phyloP scores from a whole-genome alignment of 2,888 invertebrate species.

The Cryptosula pallasiana region DNA sequence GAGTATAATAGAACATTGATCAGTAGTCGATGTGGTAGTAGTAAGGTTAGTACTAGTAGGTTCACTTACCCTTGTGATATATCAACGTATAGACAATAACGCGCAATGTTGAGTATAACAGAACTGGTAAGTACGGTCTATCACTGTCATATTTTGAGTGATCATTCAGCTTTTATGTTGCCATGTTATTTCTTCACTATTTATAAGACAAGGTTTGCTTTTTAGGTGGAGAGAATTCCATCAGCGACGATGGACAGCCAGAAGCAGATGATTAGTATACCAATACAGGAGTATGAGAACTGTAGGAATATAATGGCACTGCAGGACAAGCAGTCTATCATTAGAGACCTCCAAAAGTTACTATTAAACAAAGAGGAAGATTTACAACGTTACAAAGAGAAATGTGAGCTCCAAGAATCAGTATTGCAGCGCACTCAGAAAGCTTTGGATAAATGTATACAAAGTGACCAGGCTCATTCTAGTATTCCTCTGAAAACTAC shows the following conservation, averaged over 20 bases:
- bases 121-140: conserved; percentile 12
- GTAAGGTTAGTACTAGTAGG: no score
- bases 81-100: no score
- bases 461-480: neutral
- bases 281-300: conserved; percentile 17
- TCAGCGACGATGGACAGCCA: neutral
- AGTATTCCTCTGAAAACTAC: neutral
- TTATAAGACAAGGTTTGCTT: neutral
- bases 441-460: conserved; percentile 14
- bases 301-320: neutral
- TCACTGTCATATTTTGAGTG: neutral
- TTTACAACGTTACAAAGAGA: conserved; percentile 8
- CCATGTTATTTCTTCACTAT: neutral
- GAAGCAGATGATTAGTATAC: neutral
- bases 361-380: conserved; percentile 9
- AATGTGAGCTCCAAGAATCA: neutral
- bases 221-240: conserved; percentile 1
- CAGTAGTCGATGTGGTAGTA: no score
- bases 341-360: conserved; percentile 1
- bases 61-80: no score
- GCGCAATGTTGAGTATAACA: conserved; percentile 13
- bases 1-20: no score
- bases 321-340: conserved; percentile 9
- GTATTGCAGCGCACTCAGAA: neutral
- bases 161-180: neutral